These are phyloP conservation scores for Melanaphis sacchari DNA, from an alignment of 1,140 invertebrate species.

Conservation along the genomic window DNA sequence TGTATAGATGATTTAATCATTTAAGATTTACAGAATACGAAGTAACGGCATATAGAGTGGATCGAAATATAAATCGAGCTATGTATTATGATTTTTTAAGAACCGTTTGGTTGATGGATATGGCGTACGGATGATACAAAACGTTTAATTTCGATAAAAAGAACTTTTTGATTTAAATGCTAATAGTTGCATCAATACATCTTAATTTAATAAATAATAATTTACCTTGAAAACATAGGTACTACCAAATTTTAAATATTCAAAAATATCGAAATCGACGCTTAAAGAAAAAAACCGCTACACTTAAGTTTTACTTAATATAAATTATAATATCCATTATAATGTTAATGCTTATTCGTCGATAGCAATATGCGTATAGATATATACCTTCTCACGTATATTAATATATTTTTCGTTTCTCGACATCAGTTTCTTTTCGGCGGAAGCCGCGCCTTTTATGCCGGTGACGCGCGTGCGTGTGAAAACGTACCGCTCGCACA, in stretches of 20 bases:
- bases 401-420: neutral
- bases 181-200: no score
- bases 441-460: conserved; percentile 19
- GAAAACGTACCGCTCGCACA: conserved; percentile 20
- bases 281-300: neutral
- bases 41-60: no score
- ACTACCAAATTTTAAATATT: no score
- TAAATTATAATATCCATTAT: neutral
- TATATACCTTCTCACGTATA: neutral
- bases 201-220: neutral
- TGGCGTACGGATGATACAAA: neutral
- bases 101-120: no score
- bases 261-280: neutral
- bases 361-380: neutral
- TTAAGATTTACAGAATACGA: no score
- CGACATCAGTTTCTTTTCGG: conserved; percentile 9
- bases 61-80: no score
- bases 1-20: no score
- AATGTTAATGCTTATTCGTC: neutral
- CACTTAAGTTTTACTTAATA: neutral
- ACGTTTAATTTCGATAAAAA: neutral
- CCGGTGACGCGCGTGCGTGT: neutral
- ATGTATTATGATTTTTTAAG: no score
- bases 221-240: neutral
- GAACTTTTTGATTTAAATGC: no score